phyloP scores from a whole-genome alignment of 2,888 invertebrate species.

The Troilus luridus region DNA sequence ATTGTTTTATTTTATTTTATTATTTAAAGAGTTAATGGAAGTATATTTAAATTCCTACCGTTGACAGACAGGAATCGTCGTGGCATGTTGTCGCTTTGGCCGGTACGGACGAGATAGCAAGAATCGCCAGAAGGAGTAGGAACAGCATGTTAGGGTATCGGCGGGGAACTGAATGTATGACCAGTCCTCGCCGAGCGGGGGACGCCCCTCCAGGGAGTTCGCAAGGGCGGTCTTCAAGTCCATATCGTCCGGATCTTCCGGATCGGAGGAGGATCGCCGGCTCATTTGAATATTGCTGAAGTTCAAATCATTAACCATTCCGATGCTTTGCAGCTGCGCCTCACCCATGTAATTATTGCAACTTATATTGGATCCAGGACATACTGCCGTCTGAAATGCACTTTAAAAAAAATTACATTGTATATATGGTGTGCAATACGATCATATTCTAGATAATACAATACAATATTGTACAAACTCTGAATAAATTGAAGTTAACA shows the following conservation, averaged over 20 bases:
- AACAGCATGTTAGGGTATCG: not conserved
- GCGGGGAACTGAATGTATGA: conserved; percentile 12
- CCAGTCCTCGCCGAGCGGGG: not conserved
- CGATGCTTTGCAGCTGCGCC: too few relatives aligned
- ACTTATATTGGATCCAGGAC: too few relatives aligned
- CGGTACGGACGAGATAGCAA: not conserved
- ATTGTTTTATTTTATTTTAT: not conserved
- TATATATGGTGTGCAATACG: too few relatives aligned
- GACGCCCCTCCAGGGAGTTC: not conserved
- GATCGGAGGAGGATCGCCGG: not conserved
- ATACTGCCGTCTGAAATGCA: too few relatives aligned
- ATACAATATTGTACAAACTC: too few relatives aligned
- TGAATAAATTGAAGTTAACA: too few relatives aligned
- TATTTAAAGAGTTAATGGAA: not conserved
- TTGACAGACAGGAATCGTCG: conserved; percentile 29
- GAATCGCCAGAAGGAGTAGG: not conserved
- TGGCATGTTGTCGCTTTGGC: not conserved
- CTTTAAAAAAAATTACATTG: too few relatives aligned
- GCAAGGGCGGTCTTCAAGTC: not conserved
- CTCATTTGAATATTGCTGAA: too few relatives aligned
- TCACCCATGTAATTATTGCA: too few relatives aligned
- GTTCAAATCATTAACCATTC: too few relatives aligned
- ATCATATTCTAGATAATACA: too few relatives aligned
- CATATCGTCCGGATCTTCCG: not conserved
- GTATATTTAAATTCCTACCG: conserved; percentile 24